phyloP scores from a whole-genome alignment of 2,113 vertebrate genomes.

The Tragelaphus buxtoni region DNA sequence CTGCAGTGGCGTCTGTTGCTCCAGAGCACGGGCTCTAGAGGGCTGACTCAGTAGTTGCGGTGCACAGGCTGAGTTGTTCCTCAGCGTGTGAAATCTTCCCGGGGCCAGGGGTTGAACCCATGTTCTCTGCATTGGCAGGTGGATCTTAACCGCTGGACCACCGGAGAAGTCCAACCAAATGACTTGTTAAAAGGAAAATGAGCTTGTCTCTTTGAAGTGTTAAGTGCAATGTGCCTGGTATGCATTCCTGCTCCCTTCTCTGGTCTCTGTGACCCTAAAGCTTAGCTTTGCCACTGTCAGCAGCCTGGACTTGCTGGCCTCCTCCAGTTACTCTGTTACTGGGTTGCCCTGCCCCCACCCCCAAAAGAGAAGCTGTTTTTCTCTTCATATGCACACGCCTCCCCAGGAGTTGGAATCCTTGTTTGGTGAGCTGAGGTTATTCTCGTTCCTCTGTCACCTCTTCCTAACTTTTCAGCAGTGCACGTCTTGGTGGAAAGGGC shows the following conservation, averaged over 20 bases:
- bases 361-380: neutral
- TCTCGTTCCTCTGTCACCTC: neutral
- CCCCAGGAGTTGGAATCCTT: neutral
- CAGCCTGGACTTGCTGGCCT: neutral
- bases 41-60: neutral
- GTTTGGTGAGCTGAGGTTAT: neutral
- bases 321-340: neutral
- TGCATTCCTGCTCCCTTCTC: neutral
- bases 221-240: neutral
- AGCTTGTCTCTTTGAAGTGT: neutral
- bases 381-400: neutral
- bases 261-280: neutral
- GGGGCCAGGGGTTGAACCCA: neutral
- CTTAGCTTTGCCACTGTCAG: neutral
- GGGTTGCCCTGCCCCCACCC: neutral
- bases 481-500: neutral
- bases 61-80: neutral
- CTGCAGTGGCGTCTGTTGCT: neutral
- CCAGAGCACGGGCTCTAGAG: neutral
- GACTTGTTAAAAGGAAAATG: neutral
- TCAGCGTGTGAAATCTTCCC: neutral
- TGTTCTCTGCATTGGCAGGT: neutral
- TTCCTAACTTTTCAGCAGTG: neutral
- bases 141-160: neutral
- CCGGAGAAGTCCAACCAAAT: neutral